A percentile compares a stretch with the other conserved stretches of the same genome.
phyloP scores from a whole-genome alignment of 2,888 invertebrate species.

The Drosophila emarginata region DNA sequence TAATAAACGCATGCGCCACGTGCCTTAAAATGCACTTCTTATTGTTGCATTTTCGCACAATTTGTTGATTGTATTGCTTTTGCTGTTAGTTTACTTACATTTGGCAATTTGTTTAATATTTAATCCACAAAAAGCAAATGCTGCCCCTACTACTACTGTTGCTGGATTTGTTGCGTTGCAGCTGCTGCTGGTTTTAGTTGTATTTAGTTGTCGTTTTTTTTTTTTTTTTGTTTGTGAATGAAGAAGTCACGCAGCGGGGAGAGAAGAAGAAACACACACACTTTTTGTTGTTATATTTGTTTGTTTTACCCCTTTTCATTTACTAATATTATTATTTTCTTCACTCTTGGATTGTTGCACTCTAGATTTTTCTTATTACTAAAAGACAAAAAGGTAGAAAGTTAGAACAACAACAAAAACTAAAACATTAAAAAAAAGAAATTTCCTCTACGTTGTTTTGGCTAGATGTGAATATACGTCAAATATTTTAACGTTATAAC shows the following conservation, averaged over 20 bases:
- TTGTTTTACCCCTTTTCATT: not conserved
- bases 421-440: not conserved
- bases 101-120: constrained; percentile 1
- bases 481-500: constrained; percentile 8
- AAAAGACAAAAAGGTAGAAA: not conserved
- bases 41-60: not conserved
- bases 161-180: constrained; percentile 2
- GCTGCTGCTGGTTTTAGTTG: constrained; percentile 4
- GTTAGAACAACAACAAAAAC: constrained; percentile 1
- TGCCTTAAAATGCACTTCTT: not conserved
- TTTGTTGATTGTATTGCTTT: not conserved
- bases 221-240: not conserved
- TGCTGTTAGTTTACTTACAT: constrained; percentile 2
- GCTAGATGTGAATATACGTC: constrained; percentile 33
- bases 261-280: not conserved
- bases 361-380: not conserved
- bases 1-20: constrained; percentile 4
- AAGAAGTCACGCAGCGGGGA: not conserved
- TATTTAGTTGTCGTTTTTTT: not conserved
- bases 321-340: not conserved
- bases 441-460: constrained; percentile 6
- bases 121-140: constrained; percentile 3
- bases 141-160: not conserved
- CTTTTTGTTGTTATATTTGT: not conserved
- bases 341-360: not conserved